These are phyloP conservation scores for Panzeria rudis DNA, from an alignment of 2,888 invertebrate species.

Conservation along the genomic window DNA sequence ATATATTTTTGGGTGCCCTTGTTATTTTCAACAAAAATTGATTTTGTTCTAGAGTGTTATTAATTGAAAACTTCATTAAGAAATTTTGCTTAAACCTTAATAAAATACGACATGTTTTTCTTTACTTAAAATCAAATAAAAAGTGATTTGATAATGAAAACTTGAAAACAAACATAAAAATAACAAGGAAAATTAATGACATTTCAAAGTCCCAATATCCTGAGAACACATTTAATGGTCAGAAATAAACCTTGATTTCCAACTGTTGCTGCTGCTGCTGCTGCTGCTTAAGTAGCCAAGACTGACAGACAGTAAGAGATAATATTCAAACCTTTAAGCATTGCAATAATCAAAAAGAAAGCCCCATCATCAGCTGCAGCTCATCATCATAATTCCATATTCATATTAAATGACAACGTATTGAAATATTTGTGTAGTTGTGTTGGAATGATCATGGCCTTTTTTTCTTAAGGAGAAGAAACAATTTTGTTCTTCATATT, in stretches of 20 bases:
- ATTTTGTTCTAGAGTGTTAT: too few species aligned
- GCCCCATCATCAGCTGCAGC: not conserved
- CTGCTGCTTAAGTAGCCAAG: slow-evolving; percentile 25
- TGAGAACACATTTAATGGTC: slow-evolving; percentile 10
- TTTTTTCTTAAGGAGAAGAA: slow-evolving; percentile 11
- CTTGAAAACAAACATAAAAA: slow-evolving; percentile 49
- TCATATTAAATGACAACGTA: slow-evolving; percentile 36
- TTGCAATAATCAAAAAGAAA: not conserved
- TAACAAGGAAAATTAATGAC: slow-evolving; percentile 57
- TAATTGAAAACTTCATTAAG: slow-evolving; percentile 54
- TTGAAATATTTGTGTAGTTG: slow-evolving; percentile 9
- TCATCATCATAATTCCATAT: slow-evolving; percentile 61
- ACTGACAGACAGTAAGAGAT: not conserved
- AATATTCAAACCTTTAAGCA: slow-evolving; percentile 10
- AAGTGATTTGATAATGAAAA: slow-evolving; percentile 48
- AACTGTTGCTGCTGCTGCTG: slow-evolving; percentile 8
- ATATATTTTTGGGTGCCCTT: too few species aligned
- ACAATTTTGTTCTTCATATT: slow-evolving; percentile 45
- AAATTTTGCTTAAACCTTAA: slow-evolving; percentile 1
- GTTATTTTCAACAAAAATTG: too few species aligned
- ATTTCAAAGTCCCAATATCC: slow-evolving; percentile 33
- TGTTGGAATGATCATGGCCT: not conserved
- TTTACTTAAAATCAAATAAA: not conserved
- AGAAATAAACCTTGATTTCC: slow-evolving; percentile 25
- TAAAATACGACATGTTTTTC: not conserved